Evolutionary conservation across 2,113 vertebrate genomes (phyloP).

Genomic region (Myiozetetes cayanensis): DNA sequence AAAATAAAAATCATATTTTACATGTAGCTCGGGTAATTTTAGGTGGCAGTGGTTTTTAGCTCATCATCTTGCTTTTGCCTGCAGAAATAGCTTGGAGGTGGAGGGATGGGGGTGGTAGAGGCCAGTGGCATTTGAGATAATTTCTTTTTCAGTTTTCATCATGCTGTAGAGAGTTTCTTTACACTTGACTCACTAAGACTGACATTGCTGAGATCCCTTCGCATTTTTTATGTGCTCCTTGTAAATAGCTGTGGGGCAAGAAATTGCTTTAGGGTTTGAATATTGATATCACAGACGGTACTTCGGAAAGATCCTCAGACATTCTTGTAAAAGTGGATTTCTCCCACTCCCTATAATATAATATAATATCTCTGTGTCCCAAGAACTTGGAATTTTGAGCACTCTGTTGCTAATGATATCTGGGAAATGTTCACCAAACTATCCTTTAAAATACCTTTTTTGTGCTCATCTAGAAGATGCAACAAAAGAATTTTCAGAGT

Average conservation of each 20-base stretch:
- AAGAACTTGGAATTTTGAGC: background rate
- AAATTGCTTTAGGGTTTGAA: background rate
- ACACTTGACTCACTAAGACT: background rate
- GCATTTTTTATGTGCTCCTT: background rate
- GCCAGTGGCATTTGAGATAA: background rate
- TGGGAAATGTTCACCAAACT: background rate
- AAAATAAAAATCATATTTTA: slow-evolving; percentile 10
- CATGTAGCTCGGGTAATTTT: background rate
- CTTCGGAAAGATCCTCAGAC: background rate
- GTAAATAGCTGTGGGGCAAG: background rate
- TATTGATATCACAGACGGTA: background rate
- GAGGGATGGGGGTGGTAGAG: background rate
- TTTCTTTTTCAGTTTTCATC: slow-evolving; percentile 7
- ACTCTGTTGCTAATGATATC: background rate
- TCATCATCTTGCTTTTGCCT: background rate
- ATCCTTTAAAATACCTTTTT: background rate
- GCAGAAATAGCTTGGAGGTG: background rate
- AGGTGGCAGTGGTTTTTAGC: background rate
- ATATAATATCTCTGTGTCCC: background rate
- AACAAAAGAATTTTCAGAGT: background rate
- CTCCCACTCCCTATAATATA: background rate
- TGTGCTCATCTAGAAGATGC: background rate
- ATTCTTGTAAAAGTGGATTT: background rate
- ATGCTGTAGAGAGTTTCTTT: background rate
- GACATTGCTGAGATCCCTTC: background rate